These are phyloP conservation scores for Agapostemon virescens DNA, from an alignment of 2,888 invertebrate species.

Conservation along the genomic window DNA sequence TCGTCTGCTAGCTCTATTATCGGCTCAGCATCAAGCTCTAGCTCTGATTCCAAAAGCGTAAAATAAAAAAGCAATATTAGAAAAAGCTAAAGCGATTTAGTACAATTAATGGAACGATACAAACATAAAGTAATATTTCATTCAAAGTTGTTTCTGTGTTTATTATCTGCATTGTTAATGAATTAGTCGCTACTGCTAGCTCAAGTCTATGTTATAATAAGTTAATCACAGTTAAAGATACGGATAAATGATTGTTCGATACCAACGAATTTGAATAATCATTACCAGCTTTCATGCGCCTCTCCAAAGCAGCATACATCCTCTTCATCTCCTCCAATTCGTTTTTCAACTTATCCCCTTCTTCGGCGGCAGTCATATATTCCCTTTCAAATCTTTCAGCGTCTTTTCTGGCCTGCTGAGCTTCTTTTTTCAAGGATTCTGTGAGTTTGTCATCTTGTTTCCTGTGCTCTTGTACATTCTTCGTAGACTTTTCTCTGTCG, in stretches of 20 bases:
- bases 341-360: slow-evolving; percentile 87
- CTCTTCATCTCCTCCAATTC: slow-evolving; percentile 91
- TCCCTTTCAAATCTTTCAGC: slow-evolving; percentile 91
- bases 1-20: slow-evolving; percentile 75
- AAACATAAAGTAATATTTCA: background rate
- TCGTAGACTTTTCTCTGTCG: slow-evolving; percentile 85
- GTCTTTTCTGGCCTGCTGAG: slow-evolving; percentile 88
- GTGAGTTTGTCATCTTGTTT: slow-evolving; percentile 85
- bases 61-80: slow-evolving; percentile 58
- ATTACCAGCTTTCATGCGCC: slow-evolving; percentile 80
- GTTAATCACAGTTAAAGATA: background rate
- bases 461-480: slow-evolving; percentile 72
- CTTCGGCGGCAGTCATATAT: slow-evolving; percentile 88
- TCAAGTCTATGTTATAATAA: background rate
- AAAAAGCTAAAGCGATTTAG: slow-evolving; percentile 41
- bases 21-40: slow-evolving; percentile 65
- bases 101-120: background rate
- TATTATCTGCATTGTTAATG: slow-evolving; percentile 37
- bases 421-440: slow-evolving; percentile 87
- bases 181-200: slow-evolving; percentile 19
- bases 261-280: background rate
- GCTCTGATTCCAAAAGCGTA: slow-evolving; percentile 49
- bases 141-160: slow-evolving; percentile 8
- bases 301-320: slow-evolving; percentile 89
- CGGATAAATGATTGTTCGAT: background rate